Conservation (phyloP, 2,888 invertebrate genomes). For the Chalcosyrphus nemorum region DNA sequence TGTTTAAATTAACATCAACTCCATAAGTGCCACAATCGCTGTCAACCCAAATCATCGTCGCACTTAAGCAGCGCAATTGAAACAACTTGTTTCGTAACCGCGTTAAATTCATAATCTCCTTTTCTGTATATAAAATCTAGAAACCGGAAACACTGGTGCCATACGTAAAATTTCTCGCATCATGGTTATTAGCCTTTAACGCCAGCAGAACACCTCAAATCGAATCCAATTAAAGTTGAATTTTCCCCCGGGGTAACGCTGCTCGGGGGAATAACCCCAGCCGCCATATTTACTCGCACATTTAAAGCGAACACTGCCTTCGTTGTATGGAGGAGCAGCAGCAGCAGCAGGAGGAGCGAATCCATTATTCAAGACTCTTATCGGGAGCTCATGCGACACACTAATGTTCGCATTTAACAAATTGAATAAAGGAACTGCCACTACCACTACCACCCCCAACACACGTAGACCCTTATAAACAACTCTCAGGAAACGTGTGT, state of each 20-base stretch:
- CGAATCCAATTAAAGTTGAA: constrained; percentile 65
- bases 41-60: constrained; percentile 44
- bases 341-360: too few relatives aligned
- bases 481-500: constrained; percentile 53
- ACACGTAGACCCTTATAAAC: constrained; percentile 39
- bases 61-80: constrained; percentile 33
- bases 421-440: constrained; percentile 62
- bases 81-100: constrained; percentile 42
- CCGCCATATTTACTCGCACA: background rate
- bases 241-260: constrained; percentile 13
- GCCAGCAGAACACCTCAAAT: constrained; percentile 49
- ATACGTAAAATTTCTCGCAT: constrained; percentile 12
- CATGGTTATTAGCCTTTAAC: constrained; percentile 43
- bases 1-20: constrained; percentile 37
- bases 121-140: background rate
- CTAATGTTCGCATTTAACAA: constrained; percentile 72
- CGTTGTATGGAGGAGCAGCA: too few relatives aligned
- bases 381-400: constrained; percentile 67
- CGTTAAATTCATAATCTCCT: constrained; percentile 41
- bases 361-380: constrained; percentile 68
- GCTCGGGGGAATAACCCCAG: background rate
- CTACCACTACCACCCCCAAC: background rate
- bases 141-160: constrained; percentile 2
- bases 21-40: constrained; percentile 30
- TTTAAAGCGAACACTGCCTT: too few relatives aligned